These are phyloP conservation scores for Ornithoptera alexandrae DNA, from an alignment of 2,888 invertebrate genomes.

Conservation along the genomic window DNA sequence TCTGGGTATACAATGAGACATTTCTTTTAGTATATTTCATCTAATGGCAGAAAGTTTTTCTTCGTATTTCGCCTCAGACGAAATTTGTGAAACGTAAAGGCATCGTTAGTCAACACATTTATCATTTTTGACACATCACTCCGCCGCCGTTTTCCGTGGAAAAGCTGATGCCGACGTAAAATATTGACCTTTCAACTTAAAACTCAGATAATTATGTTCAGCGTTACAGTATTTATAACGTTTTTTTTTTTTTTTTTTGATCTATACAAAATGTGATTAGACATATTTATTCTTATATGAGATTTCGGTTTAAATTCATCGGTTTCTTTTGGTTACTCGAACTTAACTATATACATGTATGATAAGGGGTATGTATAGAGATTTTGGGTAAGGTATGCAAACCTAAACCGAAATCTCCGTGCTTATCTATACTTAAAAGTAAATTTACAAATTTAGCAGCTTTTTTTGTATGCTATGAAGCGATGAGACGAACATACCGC, in stretches of 20 bases:
- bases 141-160: conserved; percentile 1
- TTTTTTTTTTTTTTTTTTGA: neutral
- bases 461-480: no score
- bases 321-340: no score
- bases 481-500: no score
- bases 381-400: no score
- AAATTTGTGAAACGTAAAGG: conserved; percentile 14
- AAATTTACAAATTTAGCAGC: no score
- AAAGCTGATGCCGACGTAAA: conserved; percentile 5
- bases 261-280: neutral
- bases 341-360: no score
- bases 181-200: conserved; percentile 2
- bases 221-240: neutral
- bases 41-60: conserved; percentile 15
- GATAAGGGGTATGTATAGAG: no score
- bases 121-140: conserved; percentile 24
- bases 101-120: conserved; percentile 21
- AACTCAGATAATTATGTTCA: neutral
- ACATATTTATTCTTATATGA: no score
- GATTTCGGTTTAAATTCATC: no score
- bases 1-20: neutral
- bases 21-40: neutral
- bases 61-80: conserved; percentile 8
- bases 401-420: no score
- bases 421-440: no score